Conservation (phyloP, 2,888 invertebrate genomes). For the Anoncus sp. region DNA sequence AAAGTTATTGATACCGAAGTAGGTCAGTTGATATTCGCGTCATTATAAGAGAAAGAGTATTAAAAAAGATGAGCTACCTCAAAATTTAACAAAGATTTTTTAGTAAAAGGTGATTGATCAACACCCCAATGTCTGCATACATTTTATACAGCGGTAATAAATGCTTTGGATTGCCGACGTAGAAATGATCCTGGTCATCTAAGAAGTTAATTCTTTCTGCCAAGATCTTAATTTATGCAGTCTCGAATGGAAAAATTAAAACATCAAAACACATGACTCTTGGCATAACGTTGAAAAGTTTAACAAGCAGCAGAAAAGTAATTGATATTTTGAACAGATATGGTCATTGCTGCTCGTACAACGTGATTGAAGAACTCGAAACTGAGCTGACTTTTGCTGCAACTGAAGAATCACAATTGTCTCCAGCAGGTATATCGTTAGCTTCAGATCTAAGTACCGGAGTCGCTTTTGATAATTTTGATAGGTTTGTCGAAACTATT, state of each 20-base stretch:
- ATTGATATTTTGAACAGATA: conserved; percentile 69
- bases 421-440: conserved; percentile 51
- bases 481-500: conserved; percentile 69
- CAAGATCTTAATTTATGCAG: conserved; percentile 66
- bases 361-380: conserved; percentile 59
- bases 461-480: conserved; percentile 68
- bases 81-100: background rate
- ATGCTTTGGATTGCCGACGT: conserved; percentile 5
- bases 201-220: conserved; percentile 46
- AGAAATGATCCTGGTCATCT: background rate
- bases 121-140: background rate
- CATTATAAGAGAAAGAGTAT: conserved; percentile 12
- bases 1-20: background rate
- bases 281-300: conserved; percentile 73
- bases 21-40: conserved; percentile 10
- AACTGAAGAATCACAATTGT: conserved; percentile 12
- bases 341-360: conserved; percentile 68
- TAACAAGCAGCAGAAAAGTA: conserved; percentile 68
- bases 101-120: conserved; percentile 5
- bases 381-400: conserved; percentile 62
- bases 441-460: conserved; percentile 53
- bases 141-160: background rate
- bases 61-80: conserved; percentile 1
- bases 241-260: conserved; percentile 69
- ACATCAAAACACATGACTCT: conserved; percentile 66